Evolutionary conservation across 1,140 invertebrate genomes (phyloP).

Genomic region (Akabosia matsudoensis): DNA sequence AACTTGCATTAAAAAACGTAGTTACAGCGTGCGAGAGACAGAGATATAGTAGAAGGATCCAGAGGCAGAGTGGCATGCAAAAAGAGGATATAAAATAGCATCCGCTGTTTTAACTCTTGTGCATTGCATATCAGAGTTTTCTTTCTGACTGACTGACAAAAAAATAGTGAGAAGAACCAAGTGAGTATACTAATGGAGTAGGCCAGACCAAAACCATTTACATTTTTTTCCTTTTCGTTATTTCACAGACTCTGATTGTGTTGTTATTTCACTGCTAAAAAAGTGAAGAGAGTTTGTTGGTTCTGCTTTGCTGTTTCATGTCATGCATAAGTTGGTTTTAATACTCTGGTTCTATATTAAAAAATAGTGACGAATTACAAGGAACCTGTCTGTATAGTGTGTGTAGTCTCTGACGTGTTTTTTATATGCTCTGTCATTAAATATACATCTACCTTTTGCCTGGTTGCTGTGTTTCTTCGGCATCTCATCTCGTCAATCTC

Average conservation of each 20-base stretch:
- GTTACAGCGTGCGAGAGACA: background rate
- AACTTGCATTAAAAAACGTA: background rate
- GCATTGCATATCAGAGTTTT: background rate
- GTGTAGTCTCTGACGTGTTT: background rate
- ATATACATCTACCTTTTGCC: background rate
- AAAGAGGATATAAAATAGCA: background rate
- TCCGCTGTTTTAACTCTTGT: background rate
- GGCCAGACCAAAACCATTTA: background rate
- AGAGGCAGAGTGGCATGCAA: background rate
- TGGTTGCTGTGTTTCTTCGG: background rate
- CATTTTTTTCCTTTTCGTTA: background rate
- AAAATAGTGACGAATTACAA: background rate
- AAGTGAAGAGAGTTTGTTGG: background rate
- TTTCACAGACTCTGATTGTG: background rate
- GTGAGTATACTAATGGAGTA: background rate
- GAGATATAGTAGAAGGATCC: background rate
- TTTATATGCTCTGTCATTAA: background rate
- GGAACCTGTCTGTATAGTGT: background rate
- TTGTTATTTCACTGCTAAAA: background rate
- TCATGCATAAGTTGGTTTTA: background rate
- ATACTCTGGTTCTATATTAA: background rate
- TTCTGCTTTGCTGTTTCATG: background rate
- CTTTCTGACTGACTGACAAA: background rate
- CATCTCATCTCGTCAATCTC: slow-evolving; percentile 6
- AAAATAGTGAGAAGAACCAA: background rate